Conservation (phyloP, 2,113 vertebrate genomes). For the Protobothrops flavoviridis region DNA sequence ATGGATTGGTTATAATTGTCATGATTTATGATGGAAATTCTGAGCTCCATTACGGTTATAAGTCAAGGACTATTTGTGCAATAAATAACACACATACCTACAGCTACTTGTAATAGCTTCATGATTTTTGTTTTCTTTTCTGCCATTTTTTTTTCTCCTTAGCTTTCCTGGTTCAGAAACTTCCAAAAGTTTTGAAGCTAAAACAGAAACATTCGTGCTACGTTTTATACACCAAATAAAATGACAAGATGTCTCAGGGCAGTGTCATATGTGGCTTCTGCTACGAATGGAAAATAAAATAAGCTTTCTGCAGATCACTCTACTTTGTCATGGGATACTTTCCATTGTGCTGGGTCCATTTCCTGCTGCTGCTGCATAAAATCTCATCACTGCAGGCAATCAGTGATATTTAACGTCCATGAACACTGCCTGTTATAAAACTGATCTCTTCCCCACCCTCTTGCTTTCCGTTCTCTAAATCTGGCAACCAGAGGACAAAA, state of each 20-base stretch:
- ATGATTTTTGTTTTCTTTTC: neutral
- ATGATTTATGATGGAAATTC: no score
- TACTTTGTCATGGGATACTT: neutral
- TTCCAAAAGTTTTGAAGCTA: neutral
- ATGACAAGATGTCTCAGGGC: neutral
- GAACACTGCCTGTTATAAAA: neutral
- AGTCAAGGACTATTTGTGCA: no score
- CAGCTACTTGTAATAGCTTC: neutral
- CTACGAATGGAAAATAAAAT: neutral
- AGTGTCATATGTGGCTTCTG: neutral
- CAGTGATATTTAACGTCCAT: neutral
- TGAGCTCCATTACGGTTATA: no score
- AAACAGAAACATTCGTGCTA: neutral
- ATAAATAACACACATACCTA: no score
- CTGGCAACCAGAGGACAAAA: neutral
- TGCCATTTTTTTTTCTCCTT: neutral
- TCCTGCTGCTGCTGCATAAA: neutral
- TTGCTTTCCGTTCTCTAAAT: neutral
- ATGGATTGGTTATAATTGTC: no score
- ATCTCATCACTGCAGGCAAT: neutral
- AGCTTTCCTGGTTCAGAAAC: neutral
- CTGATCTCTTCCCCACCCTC: neutral
- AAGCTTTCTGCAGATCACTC: neutral
- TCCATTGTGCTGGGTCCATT: neutral
- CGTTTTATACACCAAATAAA: neutral